Percentiles rank a stretch among this genome's conserved stretches.
phyloP scores from a whole-genome alignment of 2,888 invertebrate genomes.

The Julus scandinavius region DNA sequence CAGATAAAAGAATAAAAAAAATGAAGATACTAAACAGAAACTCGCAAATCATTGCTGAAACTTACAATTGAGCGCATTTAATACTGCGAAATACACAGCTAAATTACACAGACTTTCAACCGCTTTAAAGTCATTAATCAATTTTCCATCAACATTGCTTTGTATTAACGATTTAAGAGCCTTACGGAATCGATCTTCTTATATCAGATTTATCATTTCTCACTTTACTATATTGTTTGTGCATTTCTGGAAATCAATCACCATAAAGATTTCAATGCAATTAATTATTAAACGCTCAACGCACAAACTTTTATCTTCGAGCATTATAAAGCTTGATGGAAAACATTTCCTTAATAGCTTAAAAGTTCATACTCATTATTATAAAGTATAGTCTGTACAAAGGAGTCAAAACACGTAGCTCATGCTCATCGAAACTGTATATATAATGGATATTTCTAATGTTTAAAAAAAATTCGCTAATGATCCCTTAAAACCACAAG shows the following conservation, averaged over 20 bases:
- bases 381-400: background rate
- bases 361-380: background rate
- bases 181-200: background rate
- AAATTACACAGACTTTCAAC: slow-evolving; percentile 14
- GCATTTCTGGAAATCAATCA: slow-evolving; percentile 45
- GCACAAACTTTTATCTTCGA: background rate
- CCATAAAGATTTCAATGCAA: slow-evolving; percentile 4
- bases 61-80: background rate
- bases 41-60: background rate
- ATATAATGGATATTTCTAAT: background rate
- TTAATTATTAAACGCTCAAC: background rate
- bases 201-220: background rate
- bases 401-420: background rate
- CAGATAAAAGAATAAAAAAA: background rate
- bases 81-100: background rate
- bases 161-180: background rate
- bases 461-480: background rate
- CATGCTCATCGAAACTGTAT: background rate
- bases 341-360: background rate
- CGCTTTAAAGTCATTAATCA: slow-evolving; percentile 33
- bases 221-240: slow-evolving; percentile 18
- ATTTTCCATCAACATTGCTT: background rate
- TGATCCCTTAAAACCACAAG: background rate
- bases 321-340: background rate
- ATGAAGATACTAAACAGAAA: background rate